Conservation (phyloP, 2,113 vertebrate species). For the Trochalopteron elliotii region DNA sequence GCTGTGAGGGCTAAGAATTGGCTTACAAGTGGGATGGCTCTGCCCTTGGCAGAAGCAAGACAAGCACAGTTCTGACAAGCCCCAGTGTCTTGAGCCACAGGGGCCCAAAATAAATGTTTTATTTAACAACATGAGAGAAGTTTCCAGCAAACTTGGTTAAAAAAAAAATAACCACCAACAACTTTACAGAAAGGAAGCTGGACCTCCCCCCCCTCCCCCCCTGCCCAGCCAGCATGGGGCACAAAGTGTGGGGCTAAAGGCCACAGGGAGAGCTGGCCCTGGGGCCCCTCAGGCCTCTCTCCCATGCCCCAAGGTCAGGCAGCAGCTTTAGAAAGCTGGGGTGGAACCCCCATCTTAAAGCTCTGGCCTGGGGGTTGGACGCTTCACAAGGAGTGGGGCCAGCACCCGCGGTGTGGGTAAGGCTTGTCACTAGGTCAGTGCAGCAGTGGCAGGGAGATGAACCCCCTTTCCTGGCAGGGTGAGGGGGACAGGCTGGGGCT, state of each 20-base stretch:
- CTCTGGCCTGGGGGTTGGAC: neutral
- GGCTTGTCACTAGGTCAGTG: conserved; percentile 26
- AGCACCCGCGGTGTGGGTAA: neutral
- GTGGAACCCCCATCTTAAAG: neutral
- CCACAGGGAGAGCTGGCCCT: neutral
- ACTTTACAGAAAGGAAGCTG: conserved; percentile 49
- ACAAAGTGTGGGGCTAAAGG: neutral
- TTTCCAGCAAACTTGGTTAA: conserved; percentile 32
- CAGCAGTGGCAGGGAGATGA: neutral
- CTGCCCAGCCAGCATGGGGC: neutral
- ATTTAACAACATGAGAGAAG: conserved; percentile 63
- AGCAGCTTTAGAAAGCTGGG: conserved; percentile 7
- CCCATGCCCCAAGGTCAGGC: neutral
- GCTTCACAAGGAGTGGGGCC: neutral
- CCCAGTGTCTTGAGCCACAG: conserved; percentile 38
- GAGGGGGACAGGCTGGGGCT: neutral
- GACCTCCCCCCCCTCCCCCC: neutral
- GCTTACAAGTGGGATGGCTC: neutral
- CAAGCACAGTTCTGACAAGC: neutral
- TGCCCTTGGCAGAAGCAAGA: neutral
- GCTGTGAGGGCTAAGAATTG: neutral
- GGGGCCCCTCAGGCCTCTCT: neutral
- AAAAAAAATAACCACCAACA: conserved; percentile 24
- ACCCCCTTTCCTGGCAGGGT: neutral
- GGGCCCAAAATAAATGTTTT: conserved; percentile 68